phyloP scores from a whole-genome alignment of 2,797 vertebrate genomes.

The Spatula versicolor region DNA sequence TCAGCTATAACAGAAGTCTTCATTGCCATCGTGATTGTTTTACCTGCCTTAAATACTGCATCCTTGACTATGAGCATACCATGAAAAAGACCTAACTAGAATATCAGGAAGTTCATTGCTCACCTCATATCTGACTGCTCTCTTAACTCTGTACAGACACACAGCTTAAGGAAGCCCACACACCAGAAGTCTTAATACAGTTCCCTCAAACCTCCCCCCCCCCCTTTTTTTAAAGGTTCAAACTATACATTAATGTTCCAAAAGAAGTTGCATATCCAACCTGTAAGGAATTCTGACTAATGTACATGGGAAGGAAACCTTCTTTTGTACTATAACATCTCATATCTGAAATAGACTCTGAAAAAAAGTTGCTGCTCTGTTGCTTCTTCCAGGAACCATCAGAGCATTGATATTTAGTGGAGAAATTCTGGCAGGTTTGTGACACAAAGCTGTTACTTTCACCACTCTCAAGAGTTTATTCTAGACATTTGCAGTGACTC shows the following conservation, averaged over 20 bases:
- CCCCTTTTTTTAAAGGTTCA: not conserved
- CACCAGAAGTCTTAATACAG: not conserved
- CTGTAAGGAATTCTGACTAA: not conserved
- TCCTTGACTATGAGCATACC: not conserved
- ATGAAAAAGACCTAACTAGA: not conserved
- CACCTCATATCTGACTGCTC: not conserved
- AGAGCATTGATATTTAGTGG: not conserved
- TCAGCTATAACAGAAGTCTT: not conserved
- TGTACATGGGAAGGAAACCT: accelerated
- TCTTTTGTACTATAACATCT: not conserved
- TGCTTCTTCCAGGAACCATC: not conserved
- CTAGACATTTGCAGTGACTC: not conserved
- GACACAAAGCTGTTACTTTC: not conserved
- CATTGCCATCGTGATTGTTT: not conserved
- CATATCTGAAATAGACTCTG: not conserved
- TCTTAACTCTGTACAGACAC: not conserved
- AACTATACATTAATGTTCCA: not conserved
- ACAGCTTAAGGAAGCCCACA: not conserved
- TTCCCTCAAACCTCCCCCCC: not conserved
- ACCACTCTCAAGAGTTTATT: not conserved
- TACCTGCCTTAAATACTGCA: not conserved
- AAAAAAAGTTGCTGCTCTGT: not conserved
- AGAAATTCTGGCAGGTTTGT: not conserved
- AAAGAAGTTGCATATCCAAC: not conserved
- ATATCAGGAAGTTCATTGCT: not conserved